Percentiles rank a stretch among this genome's conserved stretches.
Conservation (phyloP, 1,140 invertebrate species). For the Venustaconcha ellipsiformis region DNA sequence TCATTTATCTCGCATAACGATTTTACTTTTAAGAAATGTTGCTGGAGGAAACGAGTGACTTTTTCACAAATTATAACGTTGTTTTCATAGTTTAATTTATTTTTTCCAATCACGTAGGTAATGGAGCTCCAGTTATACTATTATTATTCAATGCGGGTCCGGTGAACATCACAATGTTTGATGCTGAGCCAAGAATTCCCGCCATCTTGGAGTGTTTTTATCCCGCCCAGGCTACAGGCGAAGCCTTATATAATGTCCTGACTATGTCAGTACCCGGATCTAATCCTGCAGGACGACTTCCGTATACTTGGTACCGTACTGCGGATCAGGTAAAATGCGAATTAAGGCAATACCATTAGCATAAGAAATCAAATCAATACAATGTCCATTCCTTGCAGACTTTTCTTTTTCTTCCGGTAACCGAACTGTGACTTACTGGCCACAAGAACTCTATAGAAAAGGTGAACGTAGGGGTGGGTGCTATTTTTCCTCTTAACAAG, state of each 20-base stretch:
- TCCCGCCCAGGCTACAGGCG: slow-evolving; percentile 60
- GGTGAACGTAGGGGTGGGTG: neutral
- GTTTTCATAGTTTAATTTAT: neutral
- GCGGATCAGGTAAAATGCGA: slow-evolving; percentile 40
- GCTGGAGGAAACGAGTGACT: neutral
- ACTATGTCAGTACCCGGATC: slow-evolving; percentile 36
- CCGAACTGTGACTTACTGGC: neutral
- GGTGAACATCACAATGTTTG: slow-evolving; percentile 49
- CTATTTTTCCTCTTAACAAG: no score
- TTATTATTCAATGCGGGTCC: slow-evolving; percentile 64
- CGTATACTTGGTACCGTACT: slow-evolving; percentile 56
- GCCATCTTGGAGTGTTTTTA: slow-evolving; percentile 64
- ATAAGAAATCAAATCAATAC: neutral
- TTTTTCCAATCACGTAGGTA: neutral
- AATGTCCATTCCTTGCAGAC: neutral
- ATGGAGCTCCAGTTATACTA: slow-evolving; percentile 43
- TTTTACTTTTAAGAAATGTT: neutral
- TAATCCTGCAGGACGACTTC: slow-evolving; percentile 59
- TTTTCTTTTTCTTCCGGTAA: neutral
- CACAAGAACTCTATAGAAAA: neutral
- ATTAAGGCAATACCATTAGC: neutral
- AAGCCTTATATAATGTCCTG: slow-evolving; percentile 51
- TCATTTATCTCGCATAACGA: no score
- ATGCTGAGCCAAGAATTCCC: slow-evolving; percentile 29
- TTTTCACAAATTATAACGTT: neutral